Evolutionary conservation across 2,113 vertebrate genomes (phyloP).

Genomic region (Myanophis thanlyinensis): DNA sequence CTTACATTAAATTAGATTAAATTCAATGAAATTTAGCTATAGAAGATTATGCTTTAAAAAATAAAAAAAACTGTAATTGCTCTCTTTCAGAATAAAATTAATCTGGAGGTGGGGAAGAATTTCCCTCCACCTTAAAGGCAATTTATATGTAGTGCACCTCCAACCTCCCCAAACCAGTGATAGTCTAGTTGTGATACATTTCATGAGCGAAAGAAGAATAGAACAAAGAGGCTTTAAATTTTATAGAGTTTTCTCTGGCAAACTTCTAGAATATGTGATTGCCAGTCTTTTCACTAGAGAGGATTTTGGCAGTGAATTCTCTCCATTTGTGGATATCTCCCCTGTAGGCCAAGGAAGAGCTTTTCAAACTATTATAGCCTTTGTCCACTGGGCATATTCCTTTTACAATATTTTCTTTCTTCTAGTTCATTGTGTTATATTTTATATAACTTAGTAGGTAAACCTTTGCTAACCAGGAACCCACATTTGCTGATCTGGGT

Average conservation of each 20-base stretch:
- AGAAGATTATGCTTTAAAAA: not conserved
- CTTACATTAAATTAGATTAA: not conserved
- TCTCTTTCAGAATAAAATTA: not conserved
- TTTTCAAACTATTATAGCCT: not conserved
- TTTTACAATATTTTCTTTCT: not conserved
- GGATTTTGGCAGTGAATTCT: not conserved
- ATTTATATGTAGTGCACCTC: not conserved
- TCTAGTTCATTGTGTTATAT: not conserved
- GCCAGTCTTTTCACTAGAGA: not conserved
- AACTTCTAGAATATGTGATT: not conserved
- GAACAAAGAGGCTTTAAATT: not conserved
- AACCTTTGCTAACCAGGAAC: not conserved
- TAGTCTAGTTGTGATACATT: not conserved
- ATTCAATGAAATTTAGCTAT: not conserved
- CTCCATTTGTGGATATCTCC: not conserved
- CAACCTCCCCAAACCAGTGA: not conserved
- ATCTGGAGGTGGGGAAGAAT: not conserved
- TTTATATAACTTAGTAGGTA: not conserved
- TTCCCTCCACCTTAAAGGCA: not conserved
- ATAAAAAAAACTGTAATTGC: not conserved
- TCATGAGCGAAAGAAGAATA: not conserved
- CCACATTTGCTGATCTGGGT: not conserved
- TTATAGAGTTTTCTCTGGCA: not conserved
- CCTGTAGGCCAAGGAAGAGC: not conserved
- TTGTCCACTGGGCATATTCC: not conserved